Conservation (phyloP, 2,113 vertebrate genomes). For the Prietella phreatophila region DNA sequence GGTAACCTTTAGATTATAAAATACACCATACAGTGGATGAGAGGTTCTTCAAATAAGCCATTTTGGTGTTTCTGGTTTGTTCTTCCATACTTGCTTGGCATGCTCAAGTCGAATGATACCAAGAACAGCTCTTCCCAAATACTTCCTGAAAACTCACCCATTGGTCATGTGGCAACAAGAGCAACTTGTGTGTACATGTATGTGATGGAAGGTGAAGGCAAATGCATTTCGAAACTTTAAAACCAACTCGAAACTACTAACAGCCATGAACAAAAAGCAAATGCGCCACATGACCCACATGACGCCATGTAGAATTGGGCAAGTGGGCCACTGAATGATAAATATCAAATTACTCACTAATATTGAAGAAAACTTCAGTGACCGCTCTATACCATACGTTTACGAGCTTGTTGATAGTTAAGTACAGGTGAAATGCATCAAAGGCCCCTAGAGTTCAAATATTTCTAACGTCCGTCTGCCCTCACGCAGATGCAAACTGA, state of each 20-base stretch:
- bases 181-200: not conserved
- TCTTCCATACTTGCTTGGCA: not conserved
- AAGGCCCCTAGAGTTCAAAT: not conserved
- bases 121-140: not conserved
- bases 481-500: not conserved
- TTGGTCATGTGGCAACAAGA: not conserved
- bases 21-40: not conserved
- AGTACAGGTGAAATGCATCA: too few relatives aligned
- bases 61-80: not conserved
- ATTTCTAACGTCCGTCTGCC: not conserved
- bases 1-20: not conserved
- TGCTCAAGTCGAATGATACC: not conserved
- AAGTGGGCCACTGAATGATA: not conserved
- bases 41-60: not conserved
- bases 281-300: too few relatives aligned
- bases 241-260: not conserved
- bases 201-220: not conserved
- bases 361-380: not conserved
- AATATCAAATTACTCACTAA: not conserved
- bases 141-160: not conserved
- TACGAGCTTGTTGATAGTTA: not conserved
- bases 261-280: not conserved
- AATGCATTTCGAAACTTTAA: not conserved
- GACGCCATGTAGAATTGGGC: too few relatives aligned
- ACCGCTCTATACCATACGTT: not conserved